Conservation (phyloP, 2,888 invertebrate species). For the Operophtera brumata region DNA sequence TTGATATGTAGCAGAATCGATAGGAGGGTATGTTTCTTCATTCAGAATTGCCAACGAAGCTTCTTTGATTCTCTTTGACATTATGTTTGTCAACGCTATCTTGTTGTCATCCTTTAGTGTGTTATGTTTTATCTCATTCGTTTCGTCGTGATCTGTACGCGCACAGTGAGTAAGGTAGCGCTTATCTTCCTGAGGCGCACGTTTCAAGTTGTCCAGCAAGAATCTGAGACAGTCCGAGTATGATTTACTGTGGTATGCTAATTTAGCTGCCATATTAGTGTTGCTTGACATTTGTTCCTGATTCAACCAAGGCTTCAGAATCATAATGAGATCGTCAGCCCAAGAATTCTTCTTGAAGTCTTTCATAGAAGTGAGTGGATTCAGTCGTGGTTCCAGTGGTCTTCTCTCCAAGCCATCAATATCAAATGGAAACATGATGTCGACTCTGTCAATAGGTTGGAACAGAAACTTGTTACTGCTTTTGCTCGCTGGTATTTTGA, state of each 20-base stretch:
- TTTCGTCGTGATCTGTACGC: constrained; percentile 26
- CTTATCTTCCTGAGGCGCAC: constrained; percentile 39
- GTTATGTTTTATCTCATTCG: constrained; percentile 23
- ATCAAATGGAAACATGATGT: constrained; percentile 69
- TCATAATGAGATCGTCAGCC: constrained; percentile 64
- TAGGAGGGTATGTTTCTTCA: constrained; percentile 57
- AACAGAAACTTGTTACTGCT: constrained; percentile 65
- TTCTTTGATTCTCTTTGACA: constrained; percentile 69
- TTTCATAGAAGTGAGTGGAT: constrained; percentile 55
- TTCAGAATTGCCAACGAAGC: constrained; percentile 66
- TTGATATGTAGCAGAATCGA: constrained; percentile 50
- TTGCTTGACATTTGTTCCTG: constrained; percentile 53
- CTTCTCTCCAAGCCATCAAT: constrained; percentile 53
- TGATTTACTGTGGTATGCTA: constrained; percentile 59
- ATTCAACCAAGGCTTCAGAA: constrained; percentile 64
- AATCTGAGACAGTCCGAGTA: constrained; percentile 61
- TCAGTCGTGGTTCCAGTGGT: constrained; percentile 53
- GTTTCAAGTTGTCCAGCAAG: constrained; percentile 56
- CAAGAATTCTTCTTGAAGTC: constrained; percentile 67
- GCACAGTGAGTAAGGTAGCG: constrained; percentile 56
- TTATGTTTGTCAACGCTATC: constrained; percentile 56
- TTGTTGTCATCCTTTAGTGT: constrained; percentile 55
- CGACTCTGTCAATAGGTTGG: constrained; percentile 64
- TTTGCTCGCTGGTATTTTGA: constrained; percentile 82
- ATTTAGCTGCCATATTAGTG: constrained; percentile 67